Evolutionary conservation across 2,888 invertebrate species (phyloP).

Genomic region (Morpho achilles): DNA sequence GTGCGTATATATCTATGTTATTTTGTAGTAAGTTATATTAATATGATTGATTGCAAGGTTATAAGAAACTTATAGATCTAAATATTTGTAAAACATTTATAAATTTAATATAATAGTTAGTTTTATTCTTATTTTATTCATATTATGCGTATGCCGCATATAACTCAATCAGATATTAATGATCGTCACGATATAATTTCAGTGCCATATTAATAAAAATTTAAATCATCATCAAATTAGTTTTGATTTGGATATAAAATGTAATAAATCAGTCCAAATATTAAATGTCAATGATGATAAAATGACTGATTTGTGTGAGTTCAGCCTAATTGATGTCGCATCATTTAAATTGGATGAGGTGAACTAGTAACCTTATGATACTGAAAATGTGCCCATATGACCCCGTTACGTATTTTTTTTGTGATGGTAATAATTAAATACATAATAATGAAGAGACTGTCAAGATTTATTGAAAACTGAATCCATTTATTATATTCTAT

Average conservation of each 20-base stretch:
- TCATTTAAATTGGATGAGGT: constrained; percentile 30
- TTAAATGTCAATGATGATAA: constrained; percentile 26
- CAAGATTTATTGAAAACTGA: too few relatives aligned
- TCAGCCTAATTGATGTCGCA: constrained; percentile 22
- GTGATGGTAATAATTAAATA: too few relatives aligned
- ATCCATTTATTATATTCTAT: too few relatives aligned
- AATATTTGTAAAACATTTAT: too few relatives aligned
- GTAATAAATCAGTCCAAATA: constrained; percentile 22
- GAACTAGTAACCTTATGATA: constrained; percentile 28
- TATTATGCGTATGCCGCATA: neutral
- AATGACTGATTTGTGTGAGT: constrained; percentile 17
- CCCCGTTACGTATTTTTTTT: constrained; percentile 7
- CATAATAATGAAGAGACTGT: too few relatives aligned
- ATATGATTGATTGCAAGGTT: neutral
- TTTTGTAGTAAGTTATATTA: too few relatives aligned
- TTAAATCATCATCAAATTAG: neutral
- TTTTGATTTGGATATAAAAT: neutral
- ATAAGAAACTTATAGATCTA: too few relatives aligned
- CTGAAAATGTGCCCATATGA: constrained; percentile 7
- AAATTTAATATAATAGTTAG: neutral
- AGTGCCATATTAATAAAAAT: neutral
- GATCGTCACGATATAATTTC: neutral
- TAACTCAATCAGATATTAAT: neutral
- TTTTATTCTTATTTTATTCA: constrained; percentile 9
- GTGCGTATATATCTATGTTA: too few relatives aligned